A percentile compares a stretch with the other conserved stretches of the same genome.
Evolutionary conservation across 2,888 invertebrate species (phyloP).

Genomic region (Euproctis similis): DNA sequence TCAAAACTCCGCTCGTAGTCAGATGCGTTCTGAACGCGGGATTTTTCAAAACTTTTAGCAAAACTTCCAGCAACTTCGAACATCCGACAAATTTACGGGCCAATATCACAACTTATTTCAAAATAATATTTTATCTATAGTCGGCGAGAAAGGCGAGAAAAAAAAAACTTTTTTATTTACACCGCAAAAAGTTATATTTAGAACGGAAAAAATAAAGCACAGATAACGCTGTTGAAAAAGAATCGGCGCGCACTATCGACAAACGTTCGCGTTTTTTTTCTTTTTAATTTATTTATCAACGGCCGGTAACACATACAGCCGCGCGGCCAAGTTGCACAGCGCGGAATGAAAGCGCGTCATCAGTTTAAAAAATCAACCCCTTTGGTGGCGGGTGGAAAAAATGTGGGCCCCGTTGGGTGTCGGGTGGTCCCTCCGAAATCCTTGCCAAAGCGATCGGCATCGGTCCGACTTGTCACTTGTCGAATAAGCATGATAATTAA

Average conservation of each 20-base stretch:
- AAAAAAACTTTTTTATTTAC: slow-evolving; percentile 29
- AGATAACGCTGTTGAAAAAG: slow-evolving; percentile 62
- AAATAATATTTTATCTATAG: too few species aligned
- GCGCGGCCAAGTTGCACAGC: slow-evolving; percentile 73
- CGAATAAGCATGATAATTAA: slow-evolving; percentile 73
- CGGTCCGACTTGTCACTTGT: slow-evolving; percentile 71
- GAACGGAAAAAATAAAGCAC: slow-evolving; percentile 43
- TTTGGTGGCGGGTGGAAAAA: slow-evolving; percentile 71
- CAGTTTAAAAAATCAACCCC: slow-evolving; percentile 78
- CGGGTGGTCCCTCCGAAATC: slow-evolving; percentile 68
- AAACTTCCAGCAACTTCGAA: slow-evolving; percentile 19
- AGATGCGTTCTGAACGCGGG: slow-evolving; percentile 13
- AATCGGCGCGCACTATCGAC: slow-evolving; percentile 65
- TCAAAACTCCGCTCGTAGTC: slow-evolving; percentile 10
- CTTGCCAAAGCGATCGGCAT: slow-evolving; percentile 73
- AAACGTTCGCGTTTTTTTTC: slow-evolving; percentile 49
- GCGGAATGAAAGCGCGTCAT: slow-evolving; percentile 77
- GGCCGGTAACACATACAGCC: slow-evolving; percentile 67
- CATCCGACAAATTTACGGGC: slow-evolving; percentile 8
- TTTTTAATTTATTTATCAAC: slow-evolving; percentile 68
- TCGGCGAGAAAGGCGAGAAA: slow-evolving; percentile 22
- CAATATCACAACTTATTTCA: too few species aligned
- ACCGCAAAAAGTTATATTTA: slow-evolving; percentile 44
- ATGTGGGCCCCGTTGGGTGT: slow-evolving; percentile 60
- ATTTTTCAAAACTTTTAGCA: slow-evolving; percentile 10